These are phyloP conservation scores for Dipus sagitta DNA, from an alignment of 2,797 vertebrate species.

Conservation along the genomic window DNA sequence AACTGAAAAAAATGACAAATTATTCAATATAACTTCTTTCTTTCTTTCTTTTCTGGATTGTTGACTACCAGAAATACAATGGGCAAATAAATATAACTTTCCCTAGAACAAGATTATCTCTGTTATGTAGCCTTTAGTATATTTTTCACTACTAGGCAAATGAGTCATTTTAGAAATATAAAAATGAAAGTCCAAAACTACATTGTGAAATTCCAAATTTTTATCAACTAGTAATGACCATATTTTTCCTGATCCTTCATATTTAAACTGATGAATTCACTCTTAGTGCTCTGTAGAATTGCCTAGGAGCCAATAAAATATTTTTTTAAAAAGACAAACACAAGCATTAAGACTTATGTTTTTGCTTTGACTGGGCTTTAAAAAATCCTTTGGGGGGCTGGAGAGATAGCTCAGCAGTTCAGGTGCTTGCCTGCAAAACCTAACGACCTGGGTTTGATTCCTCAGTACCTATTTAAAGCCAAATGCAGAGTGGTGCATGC, in stretches of 20 bases:
- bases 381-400: too few relatives aligned
- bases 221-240: neutral
- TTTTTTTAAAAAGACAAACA: too few relatives aligned
- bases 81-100: constrained; percentile 3
- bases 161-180: constrained; percentile 50
- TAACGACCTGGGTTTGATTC: too few relatives aligned
- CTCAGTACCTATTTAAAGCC: too few relatives aligned
- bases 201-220: neutral
- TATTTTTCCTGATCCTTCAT: constrained; percentile 30
- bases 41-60: neutral
- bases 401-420: too few relatives aligned
- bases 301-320: constrained; percentile 16
- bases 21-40: neutral
- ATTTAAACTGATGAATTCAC: constrained; percentile 23
- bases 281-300: neutral
- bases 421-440: too few relatives aligned
- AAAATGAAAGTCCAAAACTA: constrained; percentile 15
- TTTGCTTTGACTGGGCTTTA: too few relatives aligned
- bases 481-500: too few relatives aligned
- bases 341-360: too few relatives aligned
- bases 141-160: constrained; percentile 16
- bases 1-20: neutral
- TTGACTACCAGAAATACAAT: constrained; percentile 5
- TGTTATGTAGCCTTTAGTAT: neutral
- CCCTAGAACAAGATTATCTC: constrained; percentile 6